Evolutionary conservation across 2,797 vertebrate genomes (phyloP), one percentile per base, ranked within the genome.

Genomic region (Cercopithecus neglectus): DNA sequence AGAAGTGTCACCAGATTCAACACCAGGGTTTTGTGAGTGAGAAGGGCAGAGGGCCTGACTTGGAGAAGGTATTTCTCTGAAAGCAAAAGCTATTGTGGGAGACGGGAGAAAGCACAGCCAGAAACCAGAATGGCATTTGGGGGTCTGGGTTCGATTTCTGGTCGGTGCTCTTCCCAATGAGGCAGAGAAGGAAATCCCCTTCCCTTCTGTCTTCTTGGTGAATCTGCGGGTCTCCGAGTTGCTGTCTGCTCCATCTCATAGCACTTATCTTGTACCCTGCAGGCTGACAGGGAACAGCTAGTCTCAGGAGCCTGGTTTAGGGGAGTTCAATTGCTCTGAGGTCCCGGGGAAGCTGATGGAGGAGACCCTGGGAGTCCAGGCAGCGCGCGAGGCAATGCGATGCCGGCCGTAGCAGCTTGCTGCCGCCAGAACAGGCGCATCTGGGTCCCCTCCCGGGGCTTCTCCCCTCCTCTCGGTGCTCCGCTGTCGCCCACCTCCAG

Each of bases 211-310:
- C 8, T 4, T 2, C 16, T 14, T 0, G 48, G 59, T 1, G 12
- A n/a, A 33, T 46, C n/a, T 0, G 7, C 2, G 30, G 36, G n/a
- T 3, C 7, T 36, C 48, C 44, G 1, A 26, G 44, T 22, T 4
- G 57, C 26, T 8, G 53, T 41, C 17, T 41, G 64, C n/a, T 39
- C 21, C 50, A 8, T 5, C 36, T 83, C 80, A 0, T 5, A 1
- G 55, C 55, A 4, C 13, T 11, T 30, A 22, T 8, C 17, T 2
- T 4, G 14, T 14, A 39, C 33, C 12, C 70, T 0, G 26, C 0
- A 0, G 39, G 39, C 78, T 6, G 46, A 24, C 59, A 21, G 79
- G 28, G 72, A 53, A 74, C 14, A 14, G 44, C 33, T 1, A 41
- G 39, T n/a, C 46, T 48, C 41, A 4, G 87, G 28, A 8, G 55